A percentile compares a stretch with the other conserved stretches of the same genome.
phyloP scores from a whole-genome alignment of 1,140 invertebrate genomes.

The Trichonephila inaurata region DNA sequence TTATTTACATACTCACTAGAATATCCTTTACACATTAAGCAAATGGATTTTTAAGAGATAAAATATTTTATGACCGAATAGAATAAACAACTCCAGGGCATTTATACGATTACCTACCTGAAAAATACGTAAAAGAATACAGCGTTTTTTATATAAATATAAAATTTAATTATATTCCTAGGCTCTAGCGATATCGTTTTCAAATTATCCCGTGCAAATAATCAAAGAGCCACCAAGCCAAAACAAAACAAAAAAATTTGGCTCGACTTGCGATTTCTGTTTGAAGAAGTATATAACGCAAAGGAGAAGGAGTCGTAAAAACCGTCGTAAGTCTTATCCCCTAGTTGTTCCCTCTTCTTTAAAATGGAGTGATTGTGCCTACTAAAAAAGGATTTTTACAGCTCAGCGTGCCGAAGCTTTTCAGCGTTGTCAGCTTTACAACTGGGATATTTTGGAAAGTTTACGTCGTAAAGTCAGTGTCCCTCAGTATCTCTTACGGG shows the following conservation, averaged over 20 bases:
- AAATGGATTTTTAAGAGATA: not conserved
- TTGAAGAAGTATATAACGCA: conserved; percentile 2
- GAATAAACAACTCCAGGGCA: not conserved
- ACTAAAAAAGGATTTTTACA: conserved; percentile 53
- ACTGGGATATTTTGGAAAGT: conserved; percentile 38
- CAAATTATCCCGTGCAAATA: conserved; percentile 16
- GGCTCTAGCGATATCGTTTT: not conserved
- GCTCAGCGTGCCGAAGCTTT: conserved; percentile 28
- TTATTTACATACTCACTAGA: not conserved
- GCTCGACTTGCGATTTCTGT: not conserved
- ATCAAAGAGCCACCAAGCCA: not conserved
- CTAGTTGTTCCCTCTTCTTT: conserved; percentile 34
- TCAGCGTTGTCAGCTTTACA: conserved; percentile 34
- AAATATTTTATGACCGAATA: not conserved
- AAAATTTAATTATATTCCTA: not conserved
- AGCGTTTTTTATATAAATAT: not conserved
- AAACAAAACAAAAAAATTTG: not conserved
- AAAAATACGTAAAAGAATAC: not conserved
- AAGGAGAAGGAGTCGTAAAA: conserved; percentile 29
- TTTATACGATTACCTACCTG: not conserved
- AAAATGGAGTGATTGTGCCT: conserved; percentile 55
- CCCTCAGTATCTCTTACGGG: conserved; percentile 30
- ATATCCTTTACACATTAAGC: not conserved
- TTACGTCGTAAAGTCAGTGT: conserved; percentile 37
- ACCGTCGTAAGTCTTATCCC: conserved; percentile 27